phyloP scores from a whole-genome alignment of 2,797 vertebrate species.

The Leontocebus nigricollis region DNA sequence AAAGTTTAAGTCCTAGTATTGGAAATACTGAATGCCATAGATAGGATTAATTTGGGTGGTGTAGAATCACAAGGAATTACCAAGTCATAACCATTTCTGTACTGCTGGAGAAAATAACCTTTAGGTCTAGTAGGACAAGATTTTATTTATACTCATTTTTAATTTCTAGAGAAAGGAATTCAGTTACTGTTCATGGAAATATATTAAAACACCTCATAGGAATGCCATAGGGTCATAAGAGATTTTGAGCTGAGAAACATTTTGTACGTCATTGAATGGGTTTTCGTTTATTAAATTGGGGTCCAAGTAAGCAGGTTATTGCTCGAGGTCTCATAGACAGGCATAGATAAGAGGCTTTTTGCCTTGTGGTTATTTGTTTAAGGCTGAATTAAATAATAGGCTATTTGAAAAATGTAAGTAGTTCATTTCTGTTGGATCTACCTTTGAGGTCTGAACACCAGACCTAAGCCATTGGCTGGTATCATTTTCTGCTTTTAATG shows the following conservation, averaged over 20 bases:
- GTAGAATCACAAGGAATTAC: not conserved
- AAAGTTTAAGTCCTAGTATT: not conserved
- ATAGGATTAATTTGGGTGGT: not conserved
- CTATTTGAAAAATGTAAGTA: not conserved
- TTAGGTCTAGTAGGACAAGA: not conserved
- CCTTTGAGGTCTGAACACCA: not conserved
- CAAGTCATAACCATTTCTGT: not conserved
- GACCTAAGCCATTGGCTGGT: not conserved
- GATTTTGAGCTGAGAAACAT: constrained; percentile 28
- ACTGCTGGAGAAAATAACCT: not conserved
- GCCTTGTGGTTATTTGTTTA: not conserved
- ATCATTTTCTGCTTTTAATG: not conserved
- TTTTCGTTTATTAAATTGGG: constrained; percentile 18
- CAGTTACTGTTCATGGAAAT: not conserved
- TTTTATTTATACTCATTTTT: not conserved
- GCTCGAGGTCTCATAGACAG: not conserved
- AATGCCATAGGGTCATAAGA: not conserved
- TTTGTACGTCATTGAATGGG: not conserved
- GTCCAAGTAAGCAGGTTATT: not conserved
- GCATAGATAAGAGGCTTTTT: not conserved
- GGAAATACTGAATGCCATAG: not conserved
- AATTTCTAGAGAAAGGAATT: constrained; percentile 11
- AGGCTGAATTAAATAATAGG: not conserved
- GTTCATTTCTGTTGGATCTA: not conserved
- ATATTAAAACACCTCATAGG: not conserved